Base-by-base conservation (phyloP, 2,888 invertebrate species). In the Drosophila bunnanda region DNA sequence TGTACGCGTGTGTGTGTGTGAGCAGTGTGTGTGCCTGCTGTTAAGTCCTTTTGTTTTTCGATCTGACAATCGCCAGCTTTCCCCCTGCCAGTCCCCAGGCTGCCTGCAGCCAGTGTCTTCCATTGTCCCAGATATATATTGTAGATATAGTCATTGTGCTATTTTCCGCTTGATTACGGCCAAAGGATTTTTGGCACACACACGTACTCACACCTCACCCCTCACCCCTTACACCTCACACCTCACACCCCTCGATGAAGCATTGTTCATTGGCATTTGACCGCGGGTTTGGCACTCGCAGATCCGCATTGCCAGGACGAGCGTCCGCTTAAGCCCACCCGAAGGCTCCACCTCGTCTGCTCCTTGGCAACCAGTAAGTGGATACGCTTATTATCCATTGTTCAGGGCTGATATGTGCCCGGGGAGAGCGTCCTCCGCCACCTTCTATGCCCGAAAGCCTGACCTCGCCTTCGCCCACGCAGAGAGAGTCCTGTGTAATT, bases 71-170 rank as follows among this genome's bases (percentile, higher is more conserved):
- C 80, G 73, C 74, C 69, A 77, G 73, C 64, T 74, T 55, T 53
- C 41, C 59, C 53, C 71, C 73, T 78, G 75, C 67, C 36, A 38
- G 7, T 15, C 38, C 9, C 38, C 38, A n/a, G 38, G 8, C 46
- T 12, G 75, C 68, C 46, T 65, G 64, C 87, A 48, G 34, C 61
- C 53, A 44, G 39, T 48, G 56, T 39, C 36, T 36, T 75, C 77
- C 85, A 90, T 88, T 88, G 88, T 88, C 80, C 79, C 88, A 85
- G 85, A 83, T 84, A 80, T 84, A 80, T 84, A 85, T 78, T 86
- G 86, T 79, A 83, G 80, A 85, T 85, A 85, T 85, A 85, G 89
- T 89, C 89, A 90, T 90, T 90, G 90, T 90, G 78, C 88, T 89
- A 87, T 88, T 90, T 90, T 88, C 78, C 86, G 88, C 89, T 84